Evolutionary conservation across 2,888 invertebrate species (phyloP), one percentile per base, ranked within the genome.

Genomic region (Microctonus hyperodae): DNA sequence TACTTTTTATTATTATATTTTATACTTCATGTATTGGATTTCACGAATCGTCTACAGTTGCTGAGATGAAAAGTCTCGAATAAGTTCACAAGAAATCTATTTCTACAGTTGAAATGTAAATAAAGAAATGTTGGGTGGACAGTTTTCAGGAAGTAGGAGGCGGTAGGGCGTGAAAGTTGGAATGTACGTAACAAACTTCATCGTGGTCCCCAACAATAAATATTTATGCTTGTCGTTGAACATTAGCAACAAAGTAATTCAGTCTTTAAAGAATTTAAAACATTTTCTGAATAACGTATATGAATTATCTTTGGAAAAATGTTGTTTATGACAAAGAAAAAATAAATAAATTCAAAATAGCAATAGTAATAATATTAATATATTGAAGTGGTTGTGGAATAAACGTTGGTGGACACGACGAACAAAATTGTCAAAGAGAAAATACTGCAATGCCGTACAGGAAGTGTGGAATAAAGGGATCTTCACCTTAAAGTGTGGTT

Each of bases 211-310:
- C 69, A 72, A 73, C 74, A 73, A 76, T 76, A 75, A 77, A 77
- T 77, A 75, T 78, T 74, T 73, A 74, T 72, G 73, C 40, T 44
- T 68, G 69, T 69, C 67, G 69, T 50, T 66, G 64, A 65, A 73
- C 73, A 77, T 77, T 77, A 75, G 71, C 70, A 68, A 64, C 61
- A 69, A 70, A 76, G 74, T 73, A 74, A 74, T 70, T 75, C 73
- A 63, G 69, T 57, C 61, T 68, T 69, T 67, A 72, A 72, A 68
- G 64, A 71, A 71, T 70, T 73, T 75, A 69, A 68, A 76, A 73
- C 74, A 73, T 72, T 75, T 72, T 44, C 55, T 66, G 68, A 63
- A 44, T 50, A 59, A 44, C 51, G 60, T 35, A 60, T 58, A 64
- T 35, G 53, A 66, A 53, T 48, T 16, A 40, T 31, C 22, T n/a